Evolutionary conservation across 2,797 vertebrate species (phyloP).

Genomic region (Chelmon rostratus): DNA sequence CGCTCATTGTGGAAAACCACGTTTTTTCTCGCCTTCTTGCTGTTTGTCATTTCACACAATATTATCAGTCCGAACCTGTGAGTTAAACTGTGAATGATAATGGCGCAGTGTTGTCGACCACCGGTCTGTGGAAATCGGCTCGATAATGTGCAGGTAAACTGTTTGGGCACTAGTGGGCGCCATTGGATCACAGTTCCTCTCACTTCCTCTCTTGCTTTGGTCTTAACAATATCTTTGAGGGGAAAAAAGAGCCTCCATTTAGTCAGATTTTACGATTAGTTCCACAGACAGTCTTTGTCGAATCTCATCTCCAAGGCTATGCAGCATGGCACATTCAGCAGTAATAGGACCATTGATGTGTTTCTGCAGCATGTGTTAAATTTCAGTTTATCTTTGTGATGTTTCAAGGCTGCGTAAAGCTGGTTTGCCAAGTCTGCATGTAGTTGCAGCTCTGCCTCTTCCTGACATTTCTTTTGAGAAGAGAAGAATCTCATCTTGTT

Average conservation of each 20-base stretch:
- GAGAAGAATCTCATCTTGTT: conserved; percentile 5
- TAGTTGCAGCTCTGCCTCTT: conserved; percentile 13
- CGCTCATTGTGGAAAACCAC: conserved; percentile 1
- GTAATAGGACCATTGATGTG: conserved; percentile 29
- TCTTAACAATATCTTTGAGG: conserved; percentile 3
- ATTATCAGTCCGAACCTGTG: conserved; percentile 49
- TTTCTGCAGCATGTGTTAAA: conserved; percentile 36
- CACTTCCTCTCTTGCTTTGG: not conserved
- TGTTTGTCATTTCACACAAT: conserved; percentile 49
- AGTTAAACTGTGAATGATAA: conserved; percentile 59
- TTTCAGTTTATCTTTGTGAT: conserved; percentile 31
- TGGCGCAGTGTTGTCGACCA: conserved; percentile 20
- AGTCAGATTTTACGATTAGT: conserved; percentile 32
- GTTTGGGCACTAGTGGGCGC: conserved; percentile 72
- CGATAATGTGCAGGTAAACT: not conserved
- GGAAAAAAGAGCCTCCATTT: conserved; percentile 1
- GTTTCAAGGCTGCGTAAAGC: conserved; percentile 18
- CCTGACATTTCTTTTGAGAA: not conserved
- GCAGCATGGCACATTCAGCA: conserved; percentile 24
- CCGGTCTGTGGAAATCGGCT: not conserved
- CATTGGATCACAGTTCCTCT: conserved; percentile 56
- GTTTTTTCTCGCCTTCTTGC: conserved; percentile 4
- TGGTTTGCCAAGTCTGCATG: conserved; percentile 23
- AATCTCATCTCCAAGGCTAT: conserved; percentile 21
- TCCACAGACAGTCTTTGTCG: conserved; percentile 42